phyloP scores from a whole-genome alignment of 2,797 vertebrate genomes.

The Poeciliopsis infans region DNA sequence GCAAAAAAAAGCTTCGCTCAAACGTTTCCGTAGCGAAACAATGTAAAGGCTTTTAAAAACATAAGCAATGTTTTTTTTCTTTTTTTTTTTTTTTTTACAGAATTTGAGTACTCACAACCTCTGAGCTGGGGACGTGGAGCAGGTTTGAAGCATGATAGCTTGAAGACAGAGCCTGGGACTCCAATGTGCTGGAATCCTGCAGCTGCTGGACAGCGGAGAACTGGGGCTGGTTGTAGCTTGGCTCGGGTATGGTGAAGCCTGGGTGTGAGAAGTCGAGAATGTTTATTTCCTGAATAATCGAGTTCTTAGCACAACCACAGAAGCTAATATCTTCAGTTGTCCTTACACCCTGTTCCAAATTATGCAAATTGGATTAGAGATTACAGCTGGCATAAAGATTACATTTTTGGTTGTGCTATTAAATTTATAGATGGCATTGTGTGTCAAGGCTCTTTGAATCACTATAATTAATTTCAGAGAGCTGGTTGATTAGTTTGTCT shows the following conservation, averaged over 20 bases:
- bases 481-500: too few species aligned
- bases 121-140: conserved; percentile 85
- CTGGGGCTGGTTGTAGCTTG: conserved; percentile 84
- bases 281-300: background rate
- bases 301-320: background rate
- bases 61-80: background rate
- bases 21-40: background rate
- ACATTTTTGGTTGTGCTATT: too few species aligned
- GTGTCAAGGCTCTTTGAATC: too few species aligned
- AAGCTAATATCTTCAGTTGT: background rate
- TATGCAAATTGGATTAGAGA: too few species aligned
- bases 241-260: conserved; percentile 92
- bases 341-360: background rate
- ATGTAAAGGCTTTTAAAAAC: background rate
- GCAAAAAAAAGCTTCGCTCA: background rate
- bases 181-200: conserved; percentile 98
- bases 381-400: too few species aligned
- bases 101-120: conserved; percentile 74
- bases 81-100: background rate
- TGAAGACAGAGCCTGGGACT: conserved; percentile 94
- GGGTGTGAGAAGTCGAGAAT: conserved; percentile 11
- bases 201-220: conserved; percentile 95
- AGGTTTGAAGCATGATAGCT: conserved; percentile 91
- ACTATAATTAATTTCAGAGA: too few species aligned
- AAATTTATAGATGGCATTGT: too few species aligned